These are phyloP conservation scores for Drosophila nannoptera DNA, from an alignment of 1,140 invertebrate genomes.

Conservation along the genomic window DNA sequence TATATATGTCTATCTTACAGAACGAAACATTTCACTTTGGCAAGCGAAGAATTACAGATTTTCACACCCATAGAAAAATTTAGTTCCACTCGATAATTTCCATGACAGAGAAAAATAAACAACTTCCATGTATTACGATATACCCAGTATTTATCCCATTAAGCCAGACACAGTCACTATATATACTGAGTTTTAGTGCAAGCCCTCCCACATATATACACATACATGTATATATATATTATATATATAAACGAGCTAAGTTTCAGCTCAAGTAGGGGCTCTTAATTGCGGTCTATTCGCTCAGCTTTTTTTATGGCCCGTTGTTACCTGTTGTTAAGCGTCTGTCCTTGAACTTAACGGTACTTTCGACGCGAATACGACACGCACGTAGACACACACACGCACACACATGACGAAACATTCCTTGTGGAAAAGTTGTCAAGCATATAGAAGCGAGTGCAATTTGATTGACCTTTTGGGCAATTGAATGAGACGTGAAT, in stretches of 20 bases:
- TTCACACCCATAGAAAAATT: background rate
- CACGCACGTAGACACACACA: background rate
- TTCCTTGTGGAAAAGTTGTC: background rate
- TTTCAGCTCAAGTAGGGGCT: background rate
- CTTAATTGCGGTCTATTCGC: slow-evolving; percentile 7
- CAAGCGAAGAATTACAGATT: too few species aligned
- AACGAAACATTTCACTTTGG: background rate
- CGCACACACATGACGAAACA: background rate
- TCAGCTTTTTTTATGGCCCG: slow-evolving; percentile 1
- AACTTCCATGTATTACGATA: too few species aligned
- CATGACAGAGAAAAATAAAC: background rate
- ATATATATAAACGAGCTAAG: background rate
- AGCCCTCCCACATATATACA: too few species aligned
- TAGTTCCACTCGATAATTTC: slow-evolving; percentile 1
- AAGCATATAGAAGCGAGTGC: slow-evolving; percentile 23
- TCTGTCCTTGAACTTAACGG: slow-evolving; percentile 40
- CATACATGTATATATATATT: background rate
- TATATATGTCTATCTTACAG: background rate
- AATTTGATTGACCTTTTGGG: slow-evolving; percentile 52
- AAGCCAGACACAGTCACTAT: too few species aligned
- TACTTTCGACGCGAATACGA: slow-evolving; percentile 4
- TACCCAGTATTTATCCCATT: too few species aligned
- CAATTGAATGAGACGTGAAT: slow-evolving; percentile 30
- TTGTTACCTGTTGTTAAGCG: slow-evolving; percentile 18
- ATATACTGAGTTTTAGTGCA: too few species aligned